Conservation (phyloP, 2,113 vertebrate genomes). For the Podilymbus podiceps region DNA sequence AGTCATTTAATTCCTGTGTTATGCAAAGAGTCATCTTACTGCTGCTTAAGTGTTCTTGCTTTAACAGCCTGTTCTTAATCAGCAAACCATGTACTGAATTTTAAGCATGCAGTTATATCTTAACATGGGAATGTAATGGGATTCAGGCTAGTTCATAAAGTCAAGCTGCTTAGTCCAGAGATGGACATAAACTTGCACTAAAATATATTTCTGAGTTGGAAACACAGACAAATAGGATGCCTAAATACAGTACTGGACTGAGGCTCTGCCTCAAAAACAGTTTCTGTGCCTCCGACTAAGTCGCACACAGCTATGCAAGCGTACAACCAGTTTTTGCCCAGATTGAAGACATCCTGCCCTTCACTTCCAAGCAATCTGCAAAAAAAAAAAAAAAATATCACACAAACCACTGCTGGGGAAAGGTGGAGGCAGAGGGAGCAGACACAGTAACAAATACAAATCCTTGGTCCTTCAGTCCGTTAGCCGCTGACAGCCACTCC, state of each 20-base stretch:
- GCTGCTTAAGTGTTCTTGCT: background rate
- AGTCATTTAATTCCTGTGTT: background rate
- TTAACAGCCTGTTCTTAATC: background rate
- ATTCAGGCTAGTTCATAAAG: background rate
- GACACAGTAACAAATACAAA: background rate
- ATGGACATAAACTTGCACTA: background rate
- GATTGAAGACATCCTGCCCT: background rate
- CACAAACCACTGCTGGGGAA: background rate
- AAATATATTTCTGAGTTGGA: background rate
- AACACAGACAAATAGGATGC: background rate
- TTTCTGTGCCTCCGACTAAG: background rate
- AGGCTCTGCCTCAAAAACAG: background rate
- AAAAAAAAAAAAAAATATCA: background rate
- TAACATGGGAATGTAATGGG: background rate
- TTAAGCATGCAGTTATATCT: background rate
- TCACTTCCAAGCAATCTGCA: background rate
- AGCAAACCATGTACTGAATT: constrained; percentile 13
- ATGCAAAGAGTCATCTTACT: background rate
- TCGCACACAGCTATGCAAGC: fast-evolving
- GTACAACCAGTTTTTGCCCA: background rate
- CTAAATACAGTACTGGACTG: background rate
- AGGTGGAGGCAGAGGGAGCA: background rate
- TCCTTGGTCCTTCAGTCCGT: background rate
- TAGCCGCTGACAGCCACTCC: background rate
- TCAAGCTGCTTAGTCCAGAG: constrained; percentile 19